Evolutionary conservation across 2,113 vertebrate species (phyloP), one percentile per base, ranked within the genome.

Genomic region (Zosterops hypoxanthus): DNA sequence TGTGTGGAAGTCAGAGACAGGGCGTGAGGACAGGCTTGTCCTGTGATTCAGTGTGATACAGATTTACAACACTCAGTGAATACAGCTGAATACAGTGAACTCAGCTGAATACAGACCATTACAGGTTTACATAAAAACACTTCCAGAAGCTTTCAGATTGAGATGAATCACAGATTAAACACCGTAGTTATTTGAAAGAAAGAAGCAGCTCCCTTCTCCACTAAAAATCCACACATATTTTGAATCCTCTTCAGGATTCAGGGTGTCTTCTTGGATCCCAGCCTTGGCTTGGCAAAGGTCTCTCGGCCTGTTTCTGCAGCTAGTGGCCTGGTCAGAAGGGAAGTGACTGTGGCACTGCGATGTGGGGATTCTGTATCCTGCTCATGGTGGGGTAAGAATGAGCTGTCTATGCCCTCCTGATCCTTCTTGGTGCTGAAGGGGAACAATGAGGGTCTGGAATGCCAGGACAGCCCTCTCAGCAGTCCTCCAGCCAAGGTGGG

Each of bases 301-400:
- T 50, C 52, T 9, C 4, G 0, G 0, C 0, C 1, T 15, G 25
- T 55, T 10, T 42, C 8, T 8, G 9, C 52, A 29, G 44, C 12
- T 29, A 0, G 13, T 5, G 14, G 22, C 26, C 3, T 7, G 71
- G 7, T 12, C 11, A 24, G 64, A 44, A 50, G 50, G 22, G 36
- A 21, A 31, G 8, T 1, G 6, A 16, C 39, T 9, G 34, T 9
- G 3, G 31, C 11, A 39, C 12, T 36, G 8, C 4, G 0, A 4
- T 3, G 28, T 1, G 6, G 81, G 26, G 13, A 6, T 15, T 50
- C 46, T 3, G 14, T 4, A 0, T 14, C 8, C 7, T 8, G 3
- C 6, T 23, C 5, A 2, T 11, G 77, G 24, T 3, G 5, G 61
- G 52, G 15, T 3, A 1, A 15, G 22, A 8, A 33, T 6, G 15